Base-by-base conservation (phyloP, 2,797 vertebrate species). In the Macropus fuliginosus region DNA sequence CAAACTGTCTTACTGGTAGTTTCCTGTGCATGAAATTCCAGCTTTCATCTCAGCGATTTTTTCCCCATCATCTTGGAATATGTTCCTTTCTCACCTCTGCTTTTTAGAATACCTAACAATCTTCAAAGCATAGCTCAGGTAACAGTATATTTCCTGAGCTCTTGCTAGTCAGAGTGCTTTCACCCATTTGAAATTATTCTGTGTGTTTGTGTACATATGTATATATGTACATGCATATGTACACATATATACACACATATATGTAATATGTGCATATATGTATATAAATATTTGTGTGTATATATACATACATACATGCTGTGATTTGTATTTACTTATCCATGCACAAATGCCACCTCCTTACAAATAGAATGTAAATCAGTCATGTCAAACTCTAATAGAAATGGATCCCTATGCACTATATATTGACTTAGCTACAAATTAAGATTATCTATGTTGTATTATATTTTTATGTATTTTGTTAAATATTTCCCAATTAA, bases 201-300 rank as follows among this genome's bases (percentile, higher is more conserved):
- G 8, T 46, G 4, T 46, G 16, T 81, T 6, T 66, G 28, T 34
- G 18, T 66, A 4, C 4, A 34, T 62, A 14, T 1, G 14, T 5
- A 34, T 12, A 1, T 62, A 16, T 34, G 4, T 62, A 0, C 1
- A 1, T 5, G 4, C 12, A 12, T 59, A 59, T 31, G 1, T 34
- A 34, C 14, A 5, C 13, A 14, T 34, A 34, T 34, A 34, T 14
- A 34, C 12, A 56, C 2, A 62, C 11, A 62, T 31, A 59, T 31
- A 59, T 12, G 12, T 11, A 31, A 31, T 31, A 57, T 57, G 0
- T 29, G 29, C 27, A 59, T 31, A 31, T 12, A 12, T 31, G 52
- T 52, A 52, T 52, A 52, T 52, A 52, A 24, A 5, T 56, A 56
- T 27, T 27, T 27, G 1, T 56, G 56, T 27, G 24, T 56, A 24